Evolutionary conservation across 2,888 invertebrate species (phyloP).

Genomic region (Spatulosminthurus flaviceps): DNA sequence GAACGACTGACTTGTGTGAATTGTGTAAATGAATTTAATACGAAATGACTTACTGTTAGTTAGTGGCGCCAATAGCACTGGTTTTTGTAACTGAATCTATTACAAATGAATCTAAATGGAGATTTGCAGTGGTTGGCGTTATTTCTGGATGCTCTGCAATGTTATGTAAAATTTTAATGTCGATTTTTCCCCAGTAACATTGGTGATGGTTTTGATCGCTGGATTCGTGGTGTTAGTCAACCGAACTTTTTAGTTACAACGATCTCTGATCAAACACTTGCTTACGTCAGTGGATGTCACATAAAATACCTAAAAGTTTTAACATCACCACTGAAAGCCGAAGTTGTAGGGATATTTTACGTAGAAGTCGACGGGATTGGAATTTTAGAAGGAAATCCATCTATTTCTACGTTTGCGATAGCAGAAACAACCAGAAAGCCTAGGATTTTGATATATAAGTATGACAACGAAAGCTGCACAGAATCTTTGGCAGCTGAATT

Average conservation of each 20-base stretch:
- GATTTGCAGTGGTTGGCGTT: too few species aligned
- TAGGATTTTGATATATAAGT: conserved; percentile 52
- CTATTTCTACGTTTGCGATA: conserved; percentile 54
- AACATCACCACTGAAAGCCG: conserved; percentile 15
- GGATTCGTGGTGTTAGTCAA: conserved; percentile 45
- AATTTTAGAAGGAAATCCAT: conserved; percentile 53
- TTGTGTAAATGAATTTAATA: too few species aligned
- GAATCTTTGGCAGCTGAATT: conserved; percentile 40
- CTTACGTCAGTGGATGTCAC: conserved; percentile 47
- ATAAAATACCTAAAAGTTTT: conserved; percentile 38
- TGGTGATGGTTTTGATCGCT: conserved; percentile 43
- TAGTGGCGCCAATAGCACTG: too few species aligned
- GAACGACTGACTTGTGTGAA: too few species aligned
- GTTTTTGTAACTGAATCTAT: too few species aligned
- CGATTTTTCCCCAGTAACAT: too few species aligned
- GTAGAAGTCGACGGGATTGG: conserved; percentile 56
- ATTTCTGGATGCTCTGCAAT: not conserved
- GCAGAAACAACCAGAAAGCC: conserved; percentile 55
- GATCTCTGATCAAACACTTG: conserved; percentile 32
- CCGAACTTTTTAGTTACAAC: conserved; percentile 39
- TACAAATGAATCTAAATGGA: too few species aligned
- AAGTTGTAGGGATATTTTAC: conserved; percentile 52
- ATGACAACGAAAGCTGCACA: conserved; percentile 21
- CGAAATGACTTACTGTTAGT: too few species aligned
- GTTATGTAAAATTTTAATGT: not conserved